These are phyloP conservation scores for Macquaria australasica DNA, from an alignment of 2,113 vertebrate genomes.

Conservation along the genomic window DNA sequence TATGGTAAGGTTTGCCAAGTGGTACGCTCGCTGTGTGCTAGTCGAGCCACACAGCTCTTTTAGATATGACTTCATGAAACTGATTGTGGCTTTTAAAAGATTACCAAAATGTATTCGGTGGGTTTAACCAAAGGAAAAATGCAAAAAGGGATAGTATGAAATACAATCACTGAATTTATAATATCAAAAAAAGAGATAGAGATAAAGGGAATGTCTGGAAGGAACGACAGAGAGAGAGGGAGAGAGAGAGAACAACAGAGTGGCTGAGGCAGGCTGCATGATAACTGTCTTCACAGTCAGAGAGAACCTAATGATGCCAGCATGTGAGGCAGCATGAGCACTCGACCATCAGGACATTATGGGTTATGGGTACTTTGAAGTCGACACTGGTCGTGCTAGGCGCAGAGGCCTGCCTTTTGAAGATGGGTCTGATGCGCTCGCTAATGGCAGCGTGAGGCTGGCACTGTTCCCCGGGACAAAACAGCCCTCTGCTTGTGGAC, in stretches of 20 bases:
- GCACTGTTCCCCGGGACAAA: slow-evolving; percentile 81
- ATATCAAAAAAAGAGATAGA: background rate
- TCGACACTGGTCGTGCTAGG: slow-evolving; percentile 77
- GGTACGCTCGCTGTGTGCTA: slow-evolving; percentile 15
- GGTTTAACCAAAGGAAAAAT: background rate
- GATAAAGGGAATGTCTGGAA: slow-evolving; percentile 17
- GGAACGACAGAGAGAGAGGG: slow-evolving; percentile 1
- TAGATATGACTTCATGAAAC: slow-evolving; percentile 19
- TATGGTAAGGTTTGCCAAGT: slow-evolving; percentile 79
- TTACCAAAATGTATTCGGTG: background rate
- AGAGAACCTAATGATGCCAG: slow-evolving; percentile 63
- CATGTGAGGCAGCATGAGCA: slow-evolving; percentile 68
- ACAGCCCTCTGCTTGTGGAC: slow-evolving; percentile 83
- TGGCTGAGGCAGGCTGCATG: slow-evolving; percentile 13
- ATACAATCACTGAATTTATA: background rate
- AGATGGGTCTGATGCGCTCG: slow-evolving; percentile 79
- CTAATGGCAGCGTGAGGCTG: slow-evolving; percentile 84
- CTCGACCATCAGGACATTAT: slow-evolving; percentile 75
- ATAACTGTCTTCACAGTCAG: slow-evolving; percentile 49
- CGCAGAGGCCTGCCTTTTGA: slow-evolving; percentile 80
- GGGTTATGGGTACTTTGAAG: slow-evolving; percentile 77
- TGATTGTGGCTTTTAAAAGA: slow-evolving; percentile 15
- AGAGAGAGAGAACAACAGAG: background rate
- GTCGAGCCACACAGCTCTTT: background rate
- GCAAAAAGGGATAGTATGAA: background rate